Base-by-base conservation (phyloP, 2,797 vertebrate genomes). In the Phataginus tricuspis region DNA sequence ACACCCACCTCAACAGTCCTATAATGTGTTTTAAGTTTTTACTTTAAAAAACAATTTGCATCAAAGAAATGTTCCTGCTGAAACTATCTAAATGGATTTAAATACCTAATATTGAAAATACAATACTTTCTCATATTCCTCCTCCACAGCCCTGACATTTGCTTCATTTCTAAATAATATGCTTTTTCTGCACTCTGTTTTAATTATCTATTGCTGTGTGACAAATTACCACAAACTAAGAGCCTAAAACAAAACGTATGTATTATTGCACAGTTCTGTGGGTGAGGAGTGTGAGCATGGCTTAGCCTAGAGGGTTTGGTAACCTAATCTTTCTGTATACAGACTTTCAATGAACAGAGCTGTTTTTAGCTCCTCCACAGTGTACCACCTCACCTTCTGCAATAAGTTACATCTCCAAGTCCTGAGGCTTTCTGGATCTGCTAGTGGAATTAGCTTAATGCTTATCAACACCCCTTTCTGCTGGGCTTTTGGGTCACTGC, bases 101-200 rank as follows among this genome's bases (percentile, higher is more conserved):
- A 92, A 88, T 19, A 85, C 3, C 29, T 34, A 61, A 79, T 31
- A n/a, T 74, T 84, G 39, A 74, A 93, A 69, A 34, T 51, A 29
- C 18, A 68, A 39, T 51, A 51, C 42, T 75, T 87, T 80, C 4
- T 87, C n/a, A 37, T 82, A 66, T 91, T 53, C 59, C 16, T 75
- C 27, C 34, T 16, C 42, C 19, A 53, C 31, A 75, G 18, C 23
- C 23, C 45, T 78, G n/a, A 16, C 18, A 39, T 83, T 94, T 77
- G 34, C 74, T 64, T 93, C 14, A n/a, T 86, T 90, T 86, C 29
- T 84, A 63, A 84, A 88, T 83, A 63, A 77, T 51, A 64, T 25
- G 57, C 23, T 85, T 79, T 71, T 71, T 55, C 57, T 29, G 61
- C 16, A 71, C 10, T n/a, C 51, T 82, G 31, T 68, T 57, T 91